Conservation (phyloP, 2,888 invertebrate genomes). For the Rhaphigaster nebulosa region DNA sequence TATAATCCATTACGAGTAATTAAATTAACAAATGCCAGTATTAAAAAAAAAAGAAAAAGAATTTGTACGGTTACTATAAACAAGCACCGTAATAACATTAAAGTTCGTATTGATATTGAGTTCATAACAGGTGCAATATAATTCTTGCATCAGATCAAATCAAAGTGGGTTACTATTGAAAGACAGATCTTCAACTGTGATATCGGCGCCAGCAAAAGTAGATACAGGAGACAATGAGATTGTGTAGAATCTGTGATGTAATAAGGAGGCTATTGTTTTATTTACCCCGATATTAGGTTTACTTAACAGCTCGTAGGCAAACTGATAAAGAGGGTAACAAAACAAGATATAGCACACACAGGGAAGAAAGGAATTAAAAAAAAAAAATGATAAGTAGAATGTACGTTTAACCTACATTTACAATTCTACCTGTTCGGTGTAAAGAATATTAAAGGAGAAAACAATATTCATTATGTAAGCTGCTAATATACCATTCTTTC, state of each 20-base stretch:
- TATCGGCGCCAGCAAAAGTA: background rate
- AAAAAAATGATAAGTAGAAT: background rate
- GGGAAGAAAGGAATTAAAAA: background rate
- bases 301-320: background rate
- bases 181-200: background rate
- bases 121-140: background rate
- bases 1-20: no score
- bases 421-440: background rate
- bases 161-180: slow-evolving; percentile 31
- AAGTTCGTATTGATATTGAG: background rate
- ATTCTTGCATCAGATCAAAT: background rate
- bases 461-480: background rate
- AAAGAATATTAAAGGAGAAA: background rate
- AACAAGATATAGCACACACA: background rate
- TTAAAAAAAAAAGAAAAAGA: no score
- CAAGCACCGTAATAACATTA: no score
- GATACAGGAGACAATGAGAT: background rate
- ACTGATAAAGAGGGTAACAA: background rate
- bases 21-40: no score
- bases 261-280: slow-evolving; percentile 28
- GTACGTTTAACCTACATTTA: background rate
- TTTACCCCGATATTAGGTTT: slow-evolving; percentile 20
- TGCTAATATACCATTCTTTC: background rate
- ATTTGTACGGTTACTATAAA: no score
- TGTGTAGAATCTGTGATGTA: slow-evolving; percentile 20